Evolutionary conservation across 2,113 vertebrate species (phyloP).

Genomic region (Cryptomyrus ogoouensis): DNA sequence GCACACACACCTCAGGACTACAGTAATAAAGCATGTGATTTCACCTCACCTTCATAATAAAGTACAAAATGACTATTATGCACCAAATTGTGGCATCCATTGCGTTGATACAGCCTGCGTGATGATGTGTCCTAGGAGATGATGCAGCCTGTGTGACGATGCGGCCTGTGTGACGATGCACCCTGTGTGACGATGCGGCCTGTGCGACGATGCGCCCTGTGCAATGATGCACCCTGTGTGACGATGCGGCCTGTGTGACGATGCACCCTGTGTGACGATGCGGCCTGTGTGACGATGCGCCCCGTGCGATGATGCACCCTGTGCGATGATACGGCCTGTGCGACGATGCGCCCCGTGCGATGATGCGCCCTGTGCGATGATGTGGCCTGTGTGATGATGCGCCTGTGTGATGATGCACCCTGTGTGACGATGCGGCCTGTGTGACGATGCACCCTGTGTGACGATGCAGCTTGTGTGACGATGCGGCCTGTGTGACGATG

Average conservation of each 20-base stretch:
- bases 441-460: neutral
- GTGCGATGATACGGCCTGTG: neutral
- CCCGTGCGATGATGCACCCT: neutral
- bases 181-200: neutral
- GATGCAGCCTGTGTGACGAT: neutral
- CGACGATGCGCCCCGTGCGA: slow-evolving; percentile 40
- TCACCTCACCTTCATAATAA: slow-evolving; percentile 55
- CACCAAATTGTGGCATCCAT: slow-evolving; percentile 56
- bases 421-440: slow-evolving; percentile 47
- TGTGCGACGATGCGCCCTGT: slow-evolving; percentile 29
- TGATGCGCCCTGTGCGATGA: slow-evolving; percentile 58
- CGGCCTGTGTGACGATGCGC: too few relatives aligned
- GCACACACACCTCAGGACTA: slow-evolving; percentile 48
- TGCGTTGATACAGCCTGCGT: slow-evolving; percentile 54
- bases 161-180: too few relatives aligned
- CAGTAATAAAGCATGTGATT: slow-evolving; percentile 58
- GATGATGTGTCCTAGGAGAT: slow-evolving; percentile 40
- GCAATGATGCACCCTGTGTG: slow-evolving; percentile 34
- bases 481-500: slow-evolving; percentile 32
- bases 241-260: slow-evolving; percentile 57
- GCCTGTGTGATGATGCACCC: slow-evolving; percentile 48
- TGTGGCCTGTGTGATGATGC: slow-evolving; percentile 39
- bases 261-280: slow-evolving; percentile 23
- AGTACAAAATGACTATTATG: slow-evolving; percentile 42
- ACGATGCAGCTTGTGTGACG: neutral